These are phyloP conservation scores for Periphyllus acericola DNA, from an alignment of 2,888 invertebrate genomes.

Conservation along the genomic window DNA sequence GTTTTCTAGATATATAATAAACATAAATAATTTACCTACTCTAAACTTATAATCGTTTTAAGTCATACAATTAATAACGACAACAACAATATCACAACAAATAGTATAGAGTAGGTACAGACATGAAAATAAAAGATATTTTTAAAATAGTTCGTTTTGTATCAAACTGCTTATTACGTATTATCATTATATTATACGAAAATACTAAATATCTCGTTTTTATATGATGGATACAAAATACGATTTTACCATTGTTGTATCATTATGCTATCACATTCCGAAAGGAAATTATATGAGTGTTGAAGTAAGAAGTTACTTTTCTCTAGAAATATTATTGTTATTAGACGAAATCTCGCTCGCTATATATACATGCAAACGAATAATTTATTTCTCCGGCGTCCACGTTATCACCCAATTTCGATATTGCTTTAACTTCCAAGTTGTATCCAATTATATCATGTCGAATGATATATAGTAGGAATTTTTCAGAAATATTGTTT, in stretches of 20 bases:
- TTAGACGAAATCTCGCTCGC: neutral
- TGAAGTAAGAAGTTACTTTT: neutral
- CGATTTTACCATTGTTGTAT: neutral
- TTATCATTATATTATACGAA: neutral
- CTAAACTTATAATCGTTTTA: neutral
- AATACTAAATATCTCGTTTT: slow-evolving; percentile 10
- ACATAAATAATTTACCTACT: neutral
- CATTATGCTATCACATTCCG: neutral
- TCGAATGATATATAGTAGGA: neutral
- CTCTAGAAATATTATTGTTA: slow-evolving; percentile 11
- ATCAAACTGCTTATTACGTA: neutral
- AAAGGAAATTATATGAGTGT: slow-evolving; percentile 13
- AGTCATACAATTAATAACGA: neutral
- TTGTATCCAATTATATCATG: slow-evolving; percentile 10
- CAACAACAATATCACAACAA: neutral
- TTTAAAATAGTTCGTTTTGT: neutral
- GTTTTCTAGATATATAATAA: neutral
- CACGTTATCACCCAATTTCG: neutral
- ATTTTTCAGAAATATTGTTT: neutral
- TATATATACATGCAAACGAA: neutral
- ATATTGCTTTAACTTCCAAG: slow-evolving; percentile 17
- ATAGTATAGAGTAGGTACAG: neutral
- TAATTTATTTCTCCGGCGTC: slow-evolving; percentile 4
- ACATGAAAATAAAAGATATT: neutral
- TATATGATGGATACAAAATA: slow-evolving; percentile 1